These are phyloP conservation scores for Diadema setosum DNA, from an alignment of 35 echinoderm and acorn worm species.

Conservation along the genomic window DNA sequence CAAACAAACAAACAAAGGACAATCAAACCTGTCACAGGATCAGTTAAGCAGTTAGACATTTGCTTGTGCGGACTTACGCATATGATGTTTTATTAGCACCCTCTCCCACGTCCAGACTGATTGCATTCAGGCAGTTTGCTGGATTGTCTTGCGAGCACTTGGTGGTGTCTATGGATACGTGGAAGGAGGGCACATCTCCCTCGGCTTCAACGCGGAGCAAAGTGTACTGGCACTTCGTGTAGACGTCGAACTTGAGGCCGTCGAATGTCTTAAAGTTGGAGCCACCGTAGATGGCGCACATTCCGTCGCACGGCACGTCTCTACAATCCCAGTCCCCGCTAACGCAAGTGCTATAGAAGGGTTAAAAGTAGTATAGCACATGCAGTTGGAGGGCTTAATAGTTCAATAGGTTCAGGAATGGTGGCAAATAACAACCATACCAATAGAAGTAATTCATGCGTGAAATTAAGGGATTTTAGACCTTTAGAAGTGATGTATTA, in stretches of 20 bases:
- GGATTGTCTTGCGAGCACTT: neutral
- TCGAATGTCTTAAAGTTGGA: neutral
- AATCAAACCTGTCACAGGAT: too few relatives aligned
- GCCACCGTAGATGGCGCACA: neutral
- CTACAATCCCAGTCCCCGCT: neutral
- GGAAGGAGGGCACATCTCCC: neutral
- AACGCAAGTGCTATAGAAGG: neutral
- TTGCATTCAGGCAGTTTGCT: neutral
- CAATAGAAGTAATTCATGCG: too few relatives aligned
- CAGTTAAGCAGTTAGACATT: too few relatives aligned
- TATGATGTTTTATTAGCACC: neutral
- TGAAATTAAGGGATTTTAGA: too few relatives aligned
- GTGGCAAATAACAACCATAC: too few relatives aligned
- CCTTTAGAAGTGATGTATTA: too few relatives aligned
- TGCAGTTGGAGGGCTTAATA: too few relatives aligned
- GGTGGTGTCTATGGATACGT: neutral
- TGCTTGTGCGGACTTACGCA: neutral
- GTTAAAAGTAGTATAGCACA: too few relatives aligned
- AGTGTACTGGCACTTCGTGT: slow-evolving; percentile 11
- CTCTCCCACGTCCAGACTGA: neutral
- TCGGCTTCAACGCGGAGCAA: neutral
- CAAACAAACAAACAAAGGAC: too few relatives aligned
- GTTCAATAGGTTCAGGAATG: too few relatives aligned
- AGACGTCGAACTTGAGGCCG: neutral
- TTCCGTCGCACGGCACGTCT: neutral